These are phyloP conservation scores for Oreochromis grahami DNA, from an alignment of 2,797 vertebrate species.

Conservation along the genomic window DNA sequence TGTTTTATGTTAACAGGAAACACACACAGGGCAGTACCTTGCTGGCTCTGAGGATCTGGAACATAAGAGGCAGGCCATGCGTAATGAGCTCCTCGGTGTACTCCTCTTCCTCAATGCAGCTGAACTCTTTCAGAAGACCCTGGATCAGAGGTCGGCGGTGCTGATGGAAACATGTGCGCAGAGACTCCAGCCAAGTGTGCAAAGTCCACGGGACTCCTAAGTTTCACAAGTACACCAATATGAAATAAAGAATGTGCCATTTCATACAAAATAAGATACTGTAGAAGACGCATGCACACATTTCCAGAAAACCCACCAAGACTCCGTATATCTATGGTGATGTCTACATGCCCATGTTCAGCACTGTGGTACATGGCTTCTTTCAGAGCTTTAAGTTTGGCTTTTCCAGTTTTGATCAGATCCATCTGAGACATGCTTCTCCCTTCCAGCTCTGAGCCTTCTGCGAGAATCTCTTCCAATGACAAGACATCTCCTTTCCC, in stretches of 20 bases:
- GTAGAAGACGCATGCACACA: neutral
- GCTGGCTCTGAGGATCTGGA: constrained; percentile 94
- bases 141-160: constrained; percentile 93
- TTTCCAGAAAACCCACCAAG: constrained; percentile 80
- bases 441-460: constrained; percentile 87
- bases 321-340: constrained; percentile 95
- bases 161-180: constrained; percentile 92
- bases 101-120: constrained; percentile 94
- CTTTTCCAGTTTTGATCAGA: constrained; percentile 87
- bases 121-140: constrained; percentile 94
- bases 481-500: constrained; percentile 92
- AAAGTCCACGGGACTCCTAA: constrained; percentile 93
- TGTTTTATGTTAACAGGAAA: neutral
- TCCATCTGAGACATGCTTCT: constrained; percentile 83
- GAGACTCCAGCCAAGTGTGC: constrained; percentile 94
- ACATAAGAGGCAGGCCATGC: constrained; percentile 93
- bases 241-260: neutral
- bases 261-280: neutral
- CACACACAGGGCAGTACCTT: constrained; percentile 76
- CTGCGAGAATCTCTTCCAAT: constrained; percentile 96
- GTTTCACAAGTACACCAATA: neutral
- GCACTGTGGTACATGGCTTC: constrained; percentile 99
- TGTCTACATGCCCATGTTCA: constrained; percentile 94
- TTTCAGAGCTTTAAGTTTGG: constrained; percentile 91
- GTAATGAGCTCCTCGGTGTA: constrained; percentile 94